Base-by-base conservation (phyloP, 2,113 vertebrate species). In the Phyllopteryx taeniolatus region DNA sequence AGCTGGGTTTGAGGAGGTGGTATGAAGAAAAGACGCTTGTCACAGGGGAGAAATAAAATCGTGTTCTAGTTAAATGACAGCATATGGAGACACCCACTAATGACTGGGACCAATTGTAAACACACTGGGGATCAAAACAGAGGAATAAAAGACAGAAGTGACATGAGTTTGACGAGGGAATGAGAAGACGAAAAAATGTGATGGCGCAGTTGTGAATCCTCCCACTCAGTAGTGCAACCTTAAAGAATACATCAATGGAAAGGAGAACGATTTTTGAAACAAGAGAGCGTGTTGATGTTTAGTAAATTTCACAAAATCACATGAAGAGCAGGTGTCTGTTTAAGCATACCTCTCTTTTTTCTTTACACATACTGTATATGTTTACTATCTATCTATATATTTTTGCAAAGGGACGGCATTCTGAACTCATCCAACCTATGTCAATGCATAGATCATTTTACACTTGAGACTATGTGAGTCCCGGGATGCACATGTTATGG, bases 21-120 rank as follows among this genome's bases (percentile, higher is more conserved):
- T 64, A 63, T 66, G 61, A 76, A 83, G 35, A 54, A n/a, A 72
- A 70, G 71, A 33, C 59, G 70, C 49, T 78, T 80, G 77, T 80
- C 83, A 79, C 67, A 33, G 14, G 47, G 68, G 68, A 79, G 42
- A 74, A 74, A 53, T 81, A 67, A 27, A 82, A 73, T 83, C 68
- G 60, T 53, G 56, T 72, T 74, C 54, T 56, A 79, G 66, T 68
- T 51, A 81, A 85, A 73, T 81, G 85, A 83, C 85, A 84, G 82
- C 60, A 79, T 70, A 65, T 66, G 74, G 74, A 84, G 79, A 75
- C 79, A 72, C 78, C 83, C 79, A 82, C 86, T 84, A 63, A 75
- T 70, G 57, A 69, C 63, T 71, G 79, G 70, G 71, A 77, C 81
- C 76, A 68, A 76, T 74, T 85, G 85, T 75, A 76, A 83, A 73